Percentiles rank a stretch among this genome's conserved stretches.
Conservation (phyloP, 1,140 invertebrate species). For the Spodoptera frugiperda region DNA sequence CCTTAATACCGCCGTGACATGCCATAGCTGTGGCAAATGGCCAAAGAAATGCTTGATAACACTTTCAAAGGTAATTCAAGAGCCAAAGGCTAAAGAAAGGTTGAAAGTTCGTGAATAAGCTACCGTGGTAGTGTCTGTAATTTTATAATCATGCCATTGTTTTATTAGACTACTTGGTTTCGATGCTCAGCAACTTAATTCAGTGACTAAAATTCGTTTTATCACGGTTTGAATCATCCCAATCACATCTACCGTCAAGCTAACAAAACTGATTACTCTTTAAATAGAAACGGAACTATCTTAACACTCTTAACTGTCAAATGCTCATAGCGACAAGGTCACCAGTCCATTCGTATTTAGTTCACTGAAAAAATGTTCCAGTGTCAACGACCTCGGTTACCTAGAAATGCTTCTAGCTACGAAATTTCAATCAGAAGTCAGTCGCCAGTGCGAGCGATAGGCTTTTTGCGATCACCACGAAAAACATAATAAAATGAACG, state of each 20-base stretch:
- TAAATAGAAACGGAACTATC: no score
- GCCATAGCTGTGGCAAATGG: constrained; percentile 44
- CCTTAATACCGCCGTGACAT: constrained; percentile 41
- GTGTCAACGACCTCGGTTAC: constrained; percentile 63
- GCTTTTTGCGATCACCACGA: constrained; percentile 64
- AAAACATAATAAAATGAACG: constrained; percentile 65
- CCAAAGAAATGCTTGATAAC: constrained; percentile 6
- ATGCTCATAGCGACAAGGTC: background rate
- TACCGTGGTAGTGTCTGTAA: no score
- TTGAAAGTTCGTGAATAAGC: no score
- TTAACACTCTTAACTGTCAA: no score
- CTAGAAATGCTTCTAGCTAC: constrained; percentile 60
- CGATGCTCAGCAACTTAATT: no score
- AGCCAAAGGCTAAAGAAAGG: background rate
- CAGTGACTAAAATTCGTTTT: no score
- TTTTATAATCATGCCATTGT: no score
- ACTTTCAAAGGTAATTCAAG: background rate
- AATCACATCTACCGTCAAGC: no score
- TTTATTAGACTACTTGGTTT: no score
- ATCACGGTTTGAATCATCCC: no score
- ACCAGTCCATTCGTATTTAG: background rate
- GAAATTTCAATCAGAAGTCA: constrained; percentile 66
- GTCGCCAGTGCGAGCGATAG: constrained; percentile 49
- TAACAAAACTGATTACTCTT: no score
- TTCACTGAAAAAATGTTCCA: constrained; percentile 9